Percentiles rank a stretch among this genome's conserved stretches.
Evolutionary conservation across 2,113 vertebrate species (phyloP).

Genomic region (Pelmatolapia mariae): DNA sequence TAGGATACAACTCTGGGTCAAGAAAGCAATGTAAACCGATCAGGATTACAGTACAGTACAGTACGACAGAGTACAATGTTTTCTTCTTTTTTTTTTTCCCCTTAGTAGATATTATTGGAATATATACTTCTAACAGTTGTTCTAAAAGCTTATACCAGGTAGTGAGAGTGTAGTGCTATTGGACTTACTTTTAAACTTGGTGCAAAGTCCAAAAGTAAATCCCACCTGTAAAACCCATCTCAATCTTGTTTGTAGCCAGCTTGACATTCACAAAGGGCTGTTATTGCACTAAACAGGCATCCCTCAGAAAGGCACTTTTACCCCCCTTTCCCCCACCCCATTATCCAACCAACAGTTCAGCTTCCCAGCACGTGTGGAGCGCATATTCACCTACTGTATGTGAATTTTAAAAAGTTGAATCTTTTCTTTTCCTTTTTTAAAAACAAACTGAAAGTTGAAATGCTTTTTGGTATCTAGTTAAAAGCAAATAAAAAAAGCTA

Average conservation of each 20-base stretch:
- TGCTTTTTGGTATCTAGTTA: conserved; percentile 56
- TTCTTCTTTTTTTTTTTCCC: background rate
- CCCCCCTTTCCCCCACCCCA: conserved; percentile 4
- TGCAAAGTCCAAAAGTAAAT: conserved; percentile 49
- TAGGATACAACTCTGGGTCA: conserved; percentile 64
- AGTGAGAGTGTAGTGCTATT: conserved; percentile 70
- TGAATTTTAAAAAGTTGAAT: conserved; percentile 43
- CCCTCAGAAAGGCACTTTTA: conserved; percentile 77
- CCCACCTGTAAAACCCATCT: conserved; percentile 47
- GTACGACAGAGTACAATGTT: conserved; percentile 61
- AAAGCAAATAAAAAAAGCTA: conserved; percentile 57
- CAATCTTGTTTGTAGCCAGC: conserved; percentile 52
- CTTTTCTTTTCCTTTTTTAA: conserved; percentile 3
- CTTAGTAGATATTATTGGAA: conserved; percentile 56
- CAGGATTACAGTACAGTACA: conserved; percentile 67
- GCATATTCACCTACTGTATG: conserved; percentile 20
- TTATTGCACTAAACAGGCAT: conserved; percentile 76
- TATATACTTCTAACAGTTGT: conserved; percentile 61
- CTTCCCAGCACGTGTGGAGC: conserved; percentile 16
- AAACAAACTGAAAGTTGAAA: conserved; percentile 37
- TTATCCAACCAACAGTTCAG: conserved; percentile 5
- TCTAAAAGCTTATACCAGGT: conserved; percentile 75
- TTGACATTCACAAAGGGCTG: conserved; percentile 68
- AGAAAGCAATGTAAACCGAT: conserved; percentile 68
- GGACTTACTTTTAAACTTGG: conserved; percentile 47